Evolutionary conservation across 2,888 invertebrate genomes (phyloP), one percentile per base, ranked within the genome.

Genomic region (Elysia crispata): DNA sequence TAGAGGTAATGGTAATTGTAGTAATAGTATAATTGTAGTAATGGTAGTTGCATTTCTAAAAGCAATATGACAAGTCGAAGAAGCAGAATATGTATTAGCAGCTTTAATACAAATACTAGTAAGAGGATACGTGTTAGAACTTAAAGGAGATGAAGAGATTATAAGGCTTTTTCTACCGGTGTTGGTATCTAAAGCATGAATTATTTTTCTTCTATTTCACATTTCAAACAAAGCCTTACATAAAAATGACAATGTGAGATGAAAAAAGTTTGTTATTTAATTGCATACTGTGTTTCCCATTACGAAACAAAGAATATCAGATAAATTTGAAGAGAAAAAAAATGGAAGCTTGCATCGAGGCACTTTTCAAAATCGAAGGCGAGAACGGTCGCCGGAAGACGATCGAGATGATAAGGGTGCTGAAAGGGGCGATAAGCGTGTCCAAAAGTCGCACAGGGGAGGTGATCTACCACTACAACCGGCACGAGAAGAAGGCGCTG

Each of bases 371-470:
- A 57, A 79, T 83, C 23, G 84, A 84, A 49, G 82, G 83, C 13
- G 84, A 76, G 70, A 83, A 83, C 20, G 84, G 84, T 78, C 85
- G 84, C 73, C 82, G 81, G 11, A 87, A 86, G 79, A 86, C 84
- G 1, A 64, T 86, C 25, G 84, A 85, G 31, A 86, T 87, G 72
- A 85, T 86, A n/a, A 82, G 83, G 28, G 86, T 87, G 0, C 85
- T 87, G 85, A 87, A 86, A 74, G 88, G 87, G 0, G 87, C 87
- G 18, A 82, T 88, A 3, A 87, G 87, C 78, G 82, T 86, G 76
- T 88, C 88, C 6, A 85, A 85, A 60, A 87, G 87, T 75, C 84
- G 84, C 64, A 86, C 88, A 3, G 88, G 88, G 0, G 87, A 88
- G 49, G 86, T 85, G 20, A 86, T 86, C 31, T 87, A 84, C 72